These are phyloP conservation scores for Grus americana DNA, from an alignment of 2,113 vertebrate species.

Conservation along the genomic window DNA sequence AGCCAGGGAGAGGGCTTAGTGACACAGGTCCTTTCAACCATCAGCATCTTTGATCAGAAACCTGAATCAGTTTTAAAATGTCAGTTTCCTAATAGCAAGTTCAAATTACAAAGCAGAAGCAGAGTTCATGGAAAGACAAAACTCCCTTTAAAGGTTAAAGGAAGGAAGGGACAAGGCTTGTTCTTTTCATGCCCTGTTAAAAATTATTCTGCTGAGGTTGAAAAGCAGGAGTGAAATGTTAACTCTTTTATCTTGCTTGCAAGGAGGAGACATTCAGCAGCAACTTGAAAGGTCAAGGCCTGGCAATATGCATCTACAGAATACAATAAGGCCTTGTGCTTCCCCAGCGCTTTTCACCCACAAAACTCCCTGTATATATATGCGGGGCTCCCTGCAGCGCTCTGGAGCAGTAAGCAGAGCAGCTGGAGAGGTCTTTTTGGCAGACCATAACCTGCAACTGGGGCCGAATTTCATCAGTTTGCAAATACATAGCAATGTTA, in stretches of 20 bases:
- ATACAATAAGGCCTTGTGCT: background rate
- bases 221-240: background rate
- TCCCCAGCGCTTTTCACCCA: background rate
- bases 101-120: background rate
- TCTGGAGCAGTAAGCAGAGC: background rate
- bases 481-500: background rate
- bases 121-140: background rate
- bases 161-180: background rate
- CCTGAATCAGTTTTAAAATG: background rate
- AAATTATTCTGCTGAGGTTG: background rate
- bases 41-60: background rate
- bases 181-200: background rate
- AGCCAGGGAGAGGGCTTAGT: background rate
- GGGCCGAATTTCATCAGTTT: background rate
- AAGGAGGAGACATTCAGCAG: background rate
- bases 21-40: background rate
- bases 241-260: background rate
- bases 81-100: background rate
- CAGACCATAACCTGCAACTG: background rate
- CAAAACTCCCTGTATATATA: background rate
- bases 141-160: conserved; percentile 20
- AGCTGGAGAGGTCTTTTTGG: background rate
- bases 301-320: background rate
- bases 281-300: background rate
- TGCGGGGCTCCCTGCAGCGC: accelerated